Evolutionary conservation across 2,797 vertebrate genomes (phyloP).

Genomic region (Manis pentadactyla): DNA sequence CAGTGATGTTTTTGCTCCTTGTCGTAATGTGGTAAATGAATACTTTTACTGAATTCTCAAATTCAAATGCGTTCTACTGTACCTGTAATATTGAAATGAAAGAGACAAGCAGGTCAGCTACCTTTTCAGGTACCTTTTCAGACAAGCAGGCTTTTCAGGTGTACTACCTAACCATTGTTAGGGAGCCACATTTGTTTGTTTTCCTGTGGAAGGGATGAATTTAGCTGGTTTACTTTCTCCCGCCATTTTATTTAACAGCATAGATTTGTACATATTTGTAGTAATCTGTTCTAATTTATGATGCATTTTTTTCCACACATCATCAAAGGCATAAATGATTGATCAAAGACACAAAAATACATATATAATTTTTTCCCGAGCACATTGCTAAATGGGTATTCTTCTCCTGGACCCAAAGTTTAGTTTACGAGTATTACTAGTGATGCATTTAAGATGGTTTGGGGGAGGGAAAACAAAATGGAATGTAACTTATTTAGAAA

Average conservation of each 20-base stretch:
- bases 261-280: background rate
- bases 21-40: conserved; percentile 96
- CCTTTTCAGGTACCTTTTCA: too few species aligned
- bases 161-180: background rate
- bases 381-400: background rate
- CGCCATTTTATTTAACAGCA: background rate
- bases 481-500: conserved; percentile 9
- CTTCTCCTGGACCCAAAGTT: background rate
- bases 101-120: background rate
- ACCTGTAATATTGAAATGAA: background rate
- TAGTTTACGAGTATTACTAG: background rate
- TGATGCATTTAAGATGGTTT: background rate
- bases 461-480: background rate
- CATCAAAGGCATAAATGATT: background rate
- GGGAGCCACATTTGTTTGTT: background rate
- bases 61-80: background rate
- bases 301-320: background rate
- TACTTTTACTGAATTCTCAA: conserved; percentile 61
- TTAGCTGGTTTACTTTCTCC: background rate
- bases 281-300: background rate
- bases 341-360: background rate
- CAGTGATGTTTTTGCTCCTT: conserved; percentile 97
- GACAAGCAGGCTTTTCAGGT: background rate
- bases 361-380: background rate
- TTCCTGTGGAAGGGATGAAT: background rate